phyloP scores from a whole-genome alignment of 2,113 vertebrate genomes.

The Eulemur rufifrons region DNA sequence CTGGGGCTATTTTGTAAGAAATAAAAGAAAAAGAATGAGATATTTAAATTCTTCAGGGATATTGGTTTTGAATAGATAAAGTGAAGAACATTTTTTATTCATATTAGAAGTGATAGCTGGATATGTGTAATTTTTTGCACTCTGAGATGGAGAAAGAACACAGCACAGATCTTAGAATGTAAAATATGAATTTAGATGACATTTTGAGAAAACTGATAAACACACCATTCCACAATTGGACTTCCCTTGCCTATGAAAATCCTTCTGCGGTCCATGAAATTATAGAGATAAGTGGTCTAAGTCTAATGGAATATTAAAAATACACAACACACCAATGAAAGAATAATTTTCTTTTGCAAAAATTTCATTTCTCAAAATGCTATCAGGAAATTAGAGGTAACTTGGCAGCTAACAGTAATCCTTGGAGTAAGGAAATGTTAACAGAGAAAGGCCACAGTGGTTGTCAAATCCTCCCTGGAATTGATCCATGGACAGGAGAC shows the following conservation, averaged over 20 bases:
- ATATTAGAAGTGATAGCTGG: conserved; percentile 68
- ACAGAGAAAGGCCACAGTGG: neutral
- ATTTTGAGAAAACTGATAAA: conserved; percentile 82
- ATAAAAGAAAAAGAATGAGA: conserved; percentile 59
- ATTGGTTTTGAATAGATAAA: conserved; percentile 78
- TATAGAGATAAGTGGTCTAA: conserved; percentile 81
- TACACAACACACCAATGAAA: conserved; percentile 62
- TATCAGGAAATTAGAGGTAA: conserved; percentile 69
- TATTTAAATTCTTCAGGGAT: conserved; percentile 79
- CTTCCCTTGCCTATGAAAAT: conserved; percentile 75
- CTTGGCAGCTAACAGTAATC: conserved; percentile 62
- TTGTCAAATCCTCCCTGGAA: neutral
- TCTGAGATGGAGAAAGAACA: conserved; percentile 69
- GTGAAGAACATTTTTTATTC: conserved; percentile 72
- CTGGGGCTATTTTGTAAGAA: conserved; percentile 55
- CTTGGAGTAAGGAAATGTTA: conserved; percentile 16
- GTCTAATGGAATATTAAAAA: conserved; percentile 79
- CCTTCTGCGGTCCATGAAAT: conserved; percentile 70
- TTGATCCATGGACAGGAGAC: neutral
- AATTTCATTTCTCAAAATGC: conserved; percentile 61
- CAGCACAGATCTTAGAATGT: conserved; percentile 75
- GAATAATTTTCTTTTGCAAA: conserved; percentile 69
- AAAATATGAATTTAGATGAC: conserved; percentile 83
- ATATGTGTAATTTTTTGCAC: conserved; percentile 74
- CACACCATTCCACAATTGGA: conserved; percentile 46